These are phyloP conservation scores for Tenrec ecaudatus DNA, from an alignment of 2,113 vertebrate species.

Conservation along the genomic window DNA sequence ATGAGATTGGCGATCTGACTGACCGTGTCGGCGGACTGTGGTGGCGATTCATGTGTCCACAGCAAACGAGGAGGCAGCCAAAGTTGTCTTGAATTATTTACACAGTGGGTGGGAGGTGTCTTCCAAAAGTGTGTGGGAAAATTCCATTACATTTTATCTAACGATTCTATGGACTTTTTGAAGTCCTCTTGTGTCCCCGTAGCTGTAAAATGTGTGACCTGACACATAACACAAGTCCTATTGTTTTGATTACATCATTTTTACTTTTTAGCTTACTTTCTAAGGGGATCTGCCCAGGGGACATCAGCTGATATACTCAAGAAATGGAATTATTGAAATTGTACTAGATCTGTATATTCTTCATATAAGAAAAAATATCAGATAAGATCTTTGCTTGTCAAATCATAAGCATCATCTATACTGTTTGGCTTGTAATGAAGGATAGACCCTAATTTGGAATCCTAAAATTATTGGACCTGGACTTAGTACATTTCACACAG, in stretches of 20 bases:
- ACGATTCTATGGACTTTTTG: no score
- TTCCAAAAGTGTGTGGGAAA: no score
- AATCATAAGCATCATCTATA: background rate
- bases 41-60: no score
- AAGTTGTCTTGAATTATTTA: background rate
- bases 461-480: background rate
- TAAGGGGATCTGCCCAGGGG: background rate
- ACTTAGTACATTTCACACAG: background rate
- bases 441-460: background rate
- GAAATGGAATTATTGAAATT: background rate
- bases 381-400: background rate
- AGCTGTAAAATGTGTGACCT: no score
- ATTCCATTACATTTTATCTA: no score
- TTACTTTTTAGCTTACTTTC: background rate
- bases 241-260: background rate
- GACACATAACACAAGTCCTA: background rate
- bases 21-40: no score
- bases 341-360: background rate
- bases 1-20: background rate
- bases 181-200: no score
- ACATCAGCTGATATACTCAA: background rate
- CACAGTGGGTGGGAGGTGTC: background rate
- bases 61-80: no score
- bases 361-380: no score
- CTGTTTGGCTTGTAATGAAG: background rate